phyloP scores from a whole-genome alignment of 1,140 invertebrate genomes.

The Apocrypta bakeri region DNA sequence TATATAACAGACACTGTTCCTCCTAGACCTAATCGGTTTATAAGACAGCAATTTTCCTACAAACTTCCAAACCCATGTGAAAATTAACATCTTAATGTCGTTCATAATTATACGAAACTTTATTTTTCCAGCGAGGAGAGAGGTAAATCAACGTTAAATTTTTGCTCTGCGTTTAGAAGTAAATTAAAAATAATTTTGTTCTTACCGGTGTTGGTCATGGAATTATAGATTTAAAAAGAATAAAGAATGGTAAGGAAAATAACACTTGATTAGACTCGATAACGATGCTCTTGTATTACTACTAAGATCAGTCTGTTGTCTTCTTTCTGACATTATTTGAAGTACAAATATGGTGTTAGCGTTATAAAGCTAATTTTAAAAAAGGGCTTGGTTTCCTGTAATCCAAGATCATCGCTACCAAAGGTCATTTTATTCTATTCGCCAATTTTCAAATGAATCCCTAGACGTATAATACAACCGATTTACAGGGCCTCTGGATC shows the following conservation, averaged over 20 bases:
- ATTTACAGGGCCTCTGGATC: slow-evolving; percentile 60
- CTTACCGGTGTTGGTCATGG: not conserved
- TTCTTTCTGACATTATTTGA: not conserved
- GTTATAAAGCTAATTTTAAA: not conserved
- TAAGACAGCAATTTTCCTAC: not conserved
- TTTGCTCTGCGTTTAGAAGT: not conserved
- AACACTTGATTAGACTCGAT: not conserved
- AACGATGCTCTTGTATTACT: not conserved
- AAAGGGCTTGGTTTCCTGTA: not conserved
- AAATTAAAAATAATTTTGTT: not conserved
- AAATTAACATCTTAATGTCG: not conserved
- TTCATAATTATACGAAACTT: not conserved
- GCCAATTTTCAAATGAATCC: not conserved
- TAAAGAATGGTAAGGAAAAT: not conserved
- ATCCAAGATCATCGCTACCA: not conserved
- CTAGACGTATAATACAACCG: not conserved
- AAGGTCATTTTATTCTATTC: not conserved
- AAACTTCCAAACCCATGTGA: not conserved
- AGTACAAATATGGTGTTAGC: not conserved
- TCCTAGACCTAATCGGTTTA: not conserved
- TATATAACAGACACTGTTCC: not conserved
- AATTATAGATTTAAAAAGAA: not conserved
- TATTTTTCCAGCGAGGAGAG: not conserved
- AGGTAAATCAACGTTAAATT: not conserved
- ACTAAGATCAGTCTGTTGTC: not conserved